Percentiles rank a stretch among this genome's conserved stretches.
These are phyloP conservation scores for Trachops cirrhosus DNA, from an alignment of 2,797 vertebrate genomes.

Conservation along the genomic window DNA sequence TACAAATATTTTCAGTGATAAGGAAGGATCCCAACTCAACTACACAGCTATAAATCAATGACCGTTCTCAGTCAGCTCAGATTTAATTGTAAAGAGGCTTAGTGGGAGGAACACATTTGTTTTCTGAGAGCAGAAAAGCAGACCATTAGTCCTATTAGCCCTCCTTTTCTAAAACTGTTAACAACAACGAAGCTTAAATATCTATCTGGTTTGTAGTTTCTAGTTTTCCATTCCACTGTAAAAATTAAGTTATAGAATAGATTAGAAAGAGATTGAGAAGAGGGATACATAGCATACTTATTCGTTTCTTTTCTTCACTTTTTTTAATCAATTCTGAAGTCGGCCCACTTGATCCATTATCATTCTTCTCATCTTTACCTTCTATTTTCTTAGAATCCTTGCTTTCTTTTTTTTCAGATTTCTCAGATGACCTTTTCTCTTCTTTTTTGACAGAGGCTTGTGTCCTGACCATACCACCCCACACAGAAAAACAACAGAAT, in stretches of 20 bases:
- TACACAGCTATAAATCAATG: not conserved
- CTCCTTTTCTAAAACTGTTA: not conserved
- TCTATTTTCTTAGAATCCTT: slow-evolving; percentile 94
- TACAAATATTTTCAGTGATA: not conserved
- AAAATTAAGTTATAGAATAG: not conserved
- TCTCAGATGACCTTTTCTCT: slow-evolving; percentile 94
- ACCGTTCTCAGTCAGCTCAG: not conserved
- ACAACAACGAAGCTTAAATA: slow-evolving; percentile 42
- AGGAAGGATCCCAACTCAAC: not conserved
- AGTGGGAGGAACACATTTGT: not conserved
- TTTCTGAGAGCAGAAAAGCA: not conserved
- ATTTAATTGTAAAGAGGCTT: not conserved
- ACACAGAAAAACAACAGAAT: slow-evolving; percentile 49
- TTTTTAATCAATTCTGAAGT: slow-evolving; percentile 88
- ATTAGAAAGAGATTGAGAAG: not conserved
- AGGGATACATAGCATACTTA: slow-evolving; percentile 85
- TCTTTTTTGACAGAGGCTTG: slow-evolving; percentile 91
- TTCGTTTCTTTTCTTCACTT: slow-evolving; percentile 92
- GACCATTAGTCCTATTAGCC: not conserved
- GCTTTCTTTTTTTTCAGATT: slow-evolving; percentile 91
- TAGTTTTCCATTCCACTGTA: not conserved
- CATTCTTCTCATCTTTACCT: slow-evolving; percentile 88
- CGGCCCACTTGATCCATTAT: slow-evolving; percentile 84
- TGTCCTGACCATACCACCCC: slow-evolving; percentile 81
- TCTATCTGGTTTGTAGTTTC: not conserved